A percentile compares a stretch with the other conserved stretches of the same genome.
Evolutionary conservation across 2,797 vertebrate species (phyloP).

Genomic region (Intellagama lesueurii): DNA sequence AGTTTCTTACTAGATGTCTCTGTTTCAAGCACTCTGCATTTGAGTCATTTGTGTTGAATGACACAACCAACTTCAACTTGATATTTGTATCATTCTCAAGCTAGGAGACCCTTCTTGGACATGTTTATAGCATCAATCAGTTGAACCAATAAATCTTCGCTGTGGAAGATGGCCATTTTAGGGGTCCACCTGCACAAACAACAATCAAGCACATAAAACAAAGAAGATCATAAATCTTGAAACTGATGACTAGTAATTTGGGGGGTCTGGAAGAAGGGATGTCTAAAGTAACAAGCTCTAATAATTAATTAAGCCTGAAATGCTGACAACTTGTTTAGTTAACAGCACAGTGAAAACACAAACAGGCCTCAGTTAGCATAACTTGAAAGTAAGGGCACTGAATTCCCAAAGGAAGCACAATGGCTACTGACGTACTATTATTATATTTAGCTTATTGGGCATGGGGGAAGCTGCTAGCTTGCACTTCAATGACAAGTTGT

Average conservation of each 20-base stretch:
- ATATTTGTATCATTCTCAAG: constrained; percentile 71
- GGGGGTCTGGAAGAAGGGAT: constrained; percentile 63
- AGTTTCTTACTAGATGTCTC: constrained; percentile 53
- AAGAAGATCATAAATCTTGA: constrained; percentile 79
- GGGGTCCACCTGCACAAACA: constrained; percentile 86
- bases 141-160: constrained; percentile 78
- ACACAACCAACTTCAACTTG: constrained; percentile 75
- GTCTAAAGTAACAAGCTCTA: constrained; percentile 55
- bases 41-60: constrained; percentile 60
- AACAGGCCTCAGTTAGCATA: constrained; percentile 74
- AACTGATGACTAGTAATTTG: constrained; percentile 75
- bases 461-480: constrained; percentile 51
- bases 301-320: constrained; percentile 76
- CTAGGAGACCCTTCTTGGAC: constrained; percentile 68
- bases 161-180: constrained; percentile 78
- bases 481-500: constrained; percentile 49
- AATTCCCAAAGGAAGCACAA: constrained; percentile 71
- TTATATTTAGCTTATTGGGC: constrained; percentile 53
- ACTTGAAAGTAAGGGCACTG: constrained; percentile 66
- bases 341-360: constrained; percentile 75
- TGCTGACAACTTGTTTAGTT: constrained; percentile 77
- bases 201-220: constrained; percentile 75
- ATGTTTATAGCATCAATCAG: constrained; percentile 79
- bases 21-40: constrained; percentile 40
- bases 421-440: constrained; percentile 73